Conservation (phyloP, 2,113 vertebrate genomes). For the Pristiophorus japonicus region DNA sequence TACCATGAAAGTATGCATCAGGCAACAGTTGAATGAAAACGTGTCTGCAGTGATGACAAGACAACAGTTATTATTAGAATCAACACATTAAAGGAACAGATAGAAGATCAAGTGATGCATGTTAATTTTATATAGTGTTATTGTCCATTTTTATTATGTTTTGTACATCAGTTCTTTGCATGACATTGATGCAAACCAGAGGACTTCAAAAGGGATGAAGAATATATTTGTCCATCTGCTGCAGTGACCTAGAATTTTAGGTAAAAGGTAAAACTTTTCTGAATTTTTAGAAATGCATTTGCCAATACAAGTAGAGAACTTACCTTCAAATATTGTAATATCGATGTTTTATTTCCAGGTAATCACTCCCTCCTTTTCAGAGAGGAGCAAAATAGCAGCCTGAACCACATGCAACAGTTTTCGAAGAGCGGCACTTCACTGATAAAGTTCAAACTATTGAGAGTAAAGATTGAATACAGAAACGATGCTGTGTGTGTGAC, state of each 20-base stretch:
- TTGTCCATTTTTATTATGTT: background rate
- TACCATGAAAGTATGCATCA: background rate
- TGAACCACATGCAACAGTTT: background rate
- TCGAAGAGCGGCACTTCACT: slow-evolving; percentile 2
- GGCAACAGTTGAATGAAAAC: background rate
- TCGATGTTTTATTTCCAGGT: background rate
- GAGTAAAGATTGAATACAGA: background rate
- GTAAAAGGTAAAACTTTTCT: background rate
- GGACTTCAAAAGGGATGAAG: background rate
- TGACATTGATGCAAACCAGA: background rate
- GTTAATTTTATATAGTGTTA: background rate
- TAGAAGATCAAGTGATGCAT: background rate
- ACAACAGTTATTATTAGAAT: background rate
- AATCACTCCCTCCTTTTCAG: background rate
- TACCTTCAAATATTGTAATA: background rate
- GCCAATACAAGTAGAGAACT: background rate
- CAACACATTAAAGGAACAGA: background rate
- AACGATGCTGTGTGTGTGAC: background rate
- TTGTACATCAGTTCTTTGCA: background rate
- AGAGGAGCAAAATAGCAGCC: background rate
- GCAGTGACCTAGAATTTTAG: background rate
- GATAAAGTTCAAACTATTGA: slow-evolving; percentile 16
- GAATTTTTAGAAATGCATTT: background rate
- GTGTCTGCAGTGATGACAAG: background rate
- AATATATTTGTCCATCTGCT: background rate